Base-by-base conservation (phyloP, 2,888 invertebrate species). In the Agapostemon virescens region DNA sequence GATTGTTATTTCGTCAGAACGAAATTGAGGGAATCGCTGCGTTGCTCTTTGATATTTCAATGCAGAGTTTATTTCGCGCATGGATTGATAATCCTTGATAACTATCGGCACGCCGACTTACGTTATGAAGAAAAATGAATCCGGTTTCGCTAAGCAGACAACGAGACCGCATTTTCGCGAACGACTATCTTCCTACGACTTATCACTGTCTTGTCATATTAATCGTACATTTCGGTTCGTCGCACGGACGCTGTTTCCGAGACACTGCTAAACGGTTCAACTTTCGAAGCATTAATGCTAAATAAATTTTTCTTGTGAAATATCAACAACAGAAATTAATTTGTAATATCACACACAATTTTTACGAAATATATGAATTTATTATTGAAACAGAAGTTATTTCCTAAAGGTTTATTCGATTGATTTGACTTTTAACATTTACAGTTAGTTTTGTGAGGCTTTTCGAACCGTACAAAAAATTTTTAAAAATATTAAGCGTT, bases 221-320 rank as follows among this genome's bases (percentile, higher is more conserved):
- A 74, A 68, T 69, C 45, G 45, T 40, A 30, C 33, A 55, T 30
- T 63, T 40, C 61, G 52, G 36, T 11, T 7, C 38, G 36, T 45
- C 26, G 26, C 23, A 17, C 30, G 52, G 17, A n/a, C 26, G 26
- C 7, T 58, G 74, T n/a, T n/a, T n/a, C n/a, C n/a, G n/a, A n/a
- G n/a, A n/a, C n/a, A n/a, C n/a, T n/a, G n/a, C n/a, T n/a, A n/a
- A n/a, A n/a, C n/a, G n/a, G n/a, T n/a, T n/a, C n/a, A n/a, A n/a
- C n/a, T n/a, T n/a, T n/a, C n/a, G n/a, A n/a, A n/a, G n/a, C n/a
- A n/a, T n/a, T n/a, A n/a, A n/a, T n/a, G n/a, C n/a, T n/a, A n/a
- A n/a, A n/a, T n/a, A n/a, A n/a, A n/a, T n/a, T n/a, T n/a, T n/a
- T n/a, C n/a, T n/a, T n/a, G n/a, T n/a, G n/a, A n/a, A n/a, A n/a